Conservation (phyloP, 2,113 vertebrate genomes). For the Poecilia latipinna region DNA sequence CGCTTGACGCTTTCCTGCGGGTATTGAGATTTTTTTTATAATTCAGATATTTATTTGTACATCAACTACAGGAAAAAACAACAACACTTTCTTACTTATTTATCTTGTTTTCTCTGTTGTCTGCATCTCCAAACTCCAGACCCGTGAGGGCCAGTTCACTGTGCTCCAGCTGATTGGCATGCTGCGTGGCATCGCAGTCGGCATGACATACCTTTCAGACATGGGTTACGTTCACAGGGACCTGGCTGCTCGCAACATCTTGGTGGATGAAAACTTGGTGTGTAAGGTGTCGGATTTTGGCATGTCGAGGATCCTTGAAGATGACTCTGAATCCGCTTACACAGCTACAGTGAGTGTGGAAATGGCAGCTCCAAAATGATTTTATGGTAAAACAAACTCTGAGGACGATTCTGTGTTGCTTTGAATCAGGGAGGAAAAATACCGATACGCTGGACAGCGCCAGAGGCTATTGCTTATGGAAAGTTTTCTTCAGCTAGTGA, state of each 20-base stretch:
- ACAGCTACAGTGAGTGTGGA: conserved; percentile 73
- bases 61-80: too few species aligned
- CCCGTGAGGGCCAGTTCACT: conserved; percentile 94
- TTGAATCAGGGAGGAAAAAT: conserved; percentile 91
- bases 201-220: conserved; percentile 84
- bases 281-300: conserved; percentile 98
- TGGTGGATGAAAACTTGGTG: conserved; percentile 93
- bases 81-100: neutral
- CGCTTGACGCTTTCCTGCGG: conserved; percentile 92
- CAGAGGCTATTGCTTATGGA: conserved; percentile 94
- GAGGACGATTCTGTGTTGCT: neutral
- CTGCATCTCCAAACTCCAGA: conserved; percentile 73
- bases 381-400: neutral
- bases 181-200: conserved; percentile 91
- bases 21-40: conserved; percentile 74
- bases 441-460: conserved; percentile 96
- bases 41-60: neutral
- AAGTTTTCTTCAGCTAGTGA: conserved; percentile 97
- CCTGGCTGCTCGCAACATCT: conserved; percentile 88
- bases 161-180: conserved; percentile 96
- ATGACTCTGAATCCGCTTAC: conserved; percentile 82
- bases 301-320: conserved; percentile 92
- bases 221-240: conserved; percentile 84
- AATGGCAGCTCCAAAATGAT: neutral
- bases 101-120: conserved; percentile 5